Evolutionary conservation across 2,888 invertebrate species (phyloP).

Genomic region (Drosophila suboccidentalis): DNA sequence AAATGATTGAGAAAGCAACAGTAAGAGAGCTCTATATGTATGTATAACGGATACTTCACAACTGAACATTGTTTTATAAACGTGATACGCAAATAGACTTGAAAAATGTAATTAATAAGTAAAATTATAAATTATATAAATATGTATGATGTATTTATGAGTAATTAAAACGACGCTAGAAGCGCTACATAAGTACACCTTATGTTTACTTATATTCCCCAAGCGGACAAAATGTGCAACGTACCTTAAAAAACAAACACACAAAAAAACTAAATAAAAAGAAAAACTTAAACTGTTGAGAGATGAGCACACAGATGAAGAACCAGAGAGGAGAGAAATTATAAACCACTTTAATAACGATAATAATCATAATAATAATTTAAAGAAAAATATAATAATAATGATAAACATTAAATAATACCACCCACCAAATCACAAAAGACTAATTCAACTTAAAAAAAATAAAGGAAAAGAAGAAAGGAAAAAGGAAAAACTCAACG

Average conservation of each 20-base stretch:
- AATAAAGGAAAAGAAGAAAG: constrained; percentile 19
- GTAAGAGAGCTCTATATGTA: constrained; percentile 62
- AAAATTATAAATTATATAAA: constrained; percentile 77
- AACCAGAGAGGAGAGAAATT: constrained; percentile 21
- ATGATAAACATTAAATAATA: constrained; percentile 45
- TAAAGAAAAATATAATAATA: constrained; percentile 52
- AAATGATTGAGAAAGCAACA: constrained; percentile 38
- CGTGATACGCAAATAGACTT: constrained; percentile 82
- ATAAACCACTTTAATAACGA: constrained; percentile 22
- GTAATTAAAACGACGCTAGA: constrained; percentile 75
- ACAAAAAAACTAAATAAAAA: constrained; percentile 18
- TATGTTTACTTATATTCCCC: constrained; percentile 76
- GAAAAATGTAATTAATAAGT: constrained; percentile 79
- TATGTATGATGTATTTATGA: constrained; percentile 72
- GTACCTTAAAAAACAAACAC: constrained; percentile 68
- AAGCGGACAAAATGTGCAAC: constrained; percentile 77
- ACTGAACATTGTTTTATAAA: constrained; percentile 80
- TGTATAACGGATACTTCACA: constrained; percentile 72
- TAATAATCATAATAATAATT: constrained; percentile 27
- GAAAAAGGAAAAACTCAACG: constrained; percentile 38
- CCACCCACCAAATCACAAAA: constrained; percentile 79
- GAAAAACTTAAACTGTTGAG: constrained; percentile 38
- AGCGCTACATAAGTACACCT: constrained; percentile 79
- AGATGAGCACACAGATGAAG: constrained; percentile 23
- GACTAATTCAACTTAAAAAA: constrained; percentile 71